phyloP scores from a whole-genome alignment of 1,140 invertebrate species.

The Drosophila parabipectinata region DNA sequence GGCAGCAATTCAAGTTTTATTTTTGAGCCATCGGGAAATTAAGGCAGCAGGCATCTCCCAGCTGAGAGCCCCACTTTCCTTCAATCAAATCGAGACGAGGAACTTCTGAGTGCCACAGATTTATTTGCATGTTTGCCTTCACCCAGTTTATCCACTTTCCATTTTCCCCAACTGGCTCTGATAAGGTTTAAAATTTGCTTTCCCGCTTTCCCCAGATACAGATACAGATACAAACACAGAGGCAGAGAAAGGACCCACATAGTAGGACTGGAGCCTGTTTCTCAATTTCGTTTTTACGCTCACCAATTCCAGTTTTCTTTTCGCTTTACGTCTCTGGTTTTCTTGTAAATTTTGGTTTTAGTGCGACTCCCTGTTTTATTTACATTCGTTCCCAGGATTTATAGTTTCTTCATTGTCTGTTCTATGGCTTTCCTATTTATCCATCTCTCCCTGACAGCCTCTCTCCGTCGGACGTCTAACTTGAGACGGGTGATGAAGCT shows the following conservation, averaged over 20 bases:
- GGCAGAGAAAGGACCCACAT: not conserved
- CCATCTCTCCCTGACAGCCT: not conserved
- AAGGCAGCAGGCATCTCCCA: constrained; percentile 4
- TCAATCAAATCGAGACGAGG: constrained; percentile 42
- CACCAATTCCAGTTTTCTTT: constrained; percentile 59
- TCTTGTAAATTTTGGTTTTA: constrained; percentile 23
- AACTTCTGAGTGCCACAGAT: constrained; percentile 44
- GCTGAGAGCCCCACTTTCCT: constrained; percentile 11
- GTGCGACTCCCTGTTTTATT: constrained; percentile 30
- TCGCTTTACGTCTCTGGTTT: constrained; percentile 34
- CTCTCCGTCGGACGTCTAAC: constrained; percentile 1
- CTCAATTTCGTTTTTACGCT: constrained; percentile 72
- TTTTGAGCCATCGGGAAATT: constrained; percentile 5
- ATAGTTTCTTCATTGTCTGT: constrained; percentile 33
- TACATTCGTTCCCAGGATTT: constrained; percentile 32
- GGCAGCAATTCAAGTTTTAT: constrained; percentile 19
- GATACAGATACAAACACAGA: not conserved
- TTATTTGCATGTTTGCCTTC: constrained; percentile 46
- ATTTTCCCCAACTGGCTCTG: constrained; percentile 24
- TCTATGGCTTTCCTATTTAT: constrained; percentile 9
- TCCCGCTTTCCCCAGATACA: constrained; percentile 22
- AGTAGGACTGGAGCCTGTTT: constrained; percentile 55
- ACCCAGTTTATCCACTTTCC: constrained; percentile 29
- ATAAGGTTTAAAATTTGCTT: constrained; percentile 56
- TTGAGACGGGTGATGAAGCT: constrained; percentile 57